Percentiles rank a stretch among this genome's conserved stretches.
Evolutionary conservation across 37 sponge, comb jelly and placozoan genomes (phyloP).

Genomic region (Oscarella lobularis): DNA sequence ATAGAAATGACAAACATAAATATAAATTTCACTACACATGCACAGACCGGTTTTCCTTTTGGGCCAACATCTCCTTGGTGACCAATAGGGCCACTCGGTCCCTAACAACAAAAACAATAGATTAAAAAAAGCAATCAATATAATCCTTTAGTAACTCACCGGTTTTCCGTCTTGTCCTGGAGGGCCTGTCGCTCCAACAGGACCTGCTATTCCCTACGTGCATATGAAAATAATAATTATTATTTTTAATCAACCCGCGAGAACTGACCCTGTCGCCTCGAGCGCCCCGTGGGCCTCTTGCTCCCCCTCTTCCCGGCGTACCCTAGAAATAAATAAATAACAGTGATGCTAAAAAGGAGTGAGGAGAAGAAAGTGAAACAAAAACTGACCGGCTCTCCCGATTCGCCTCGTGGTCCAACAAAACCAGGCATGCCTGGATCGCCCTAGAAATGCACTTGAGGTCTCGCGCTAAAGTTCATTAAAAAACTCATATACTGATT

Average conservation of each 20-base stretch:
- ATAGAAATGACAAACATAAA: not conserved
- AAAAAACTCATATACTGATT: not conserved
- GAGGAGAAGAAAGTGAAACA: no score
- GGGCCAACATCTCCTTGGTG: no score
- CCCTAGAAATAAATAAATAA: no score
- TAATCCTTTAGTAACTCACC: no score
- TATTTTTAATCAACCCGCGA: no score
- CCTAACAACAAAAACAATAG: no score
- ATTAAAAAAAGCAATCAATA: no score
- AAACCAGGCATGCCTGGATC: not conserved
- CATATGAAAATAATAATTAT: not conserved
- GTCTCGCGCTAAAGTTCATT: no score
- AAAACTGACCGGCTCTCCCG: not conserved
- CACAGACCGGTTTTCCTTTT: no score
- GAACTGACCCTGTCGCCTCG: not conserved
- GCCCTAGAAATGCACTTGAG: no score
- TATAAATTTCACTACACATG: not conserved
- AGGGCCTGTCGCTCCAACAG: not conserved
- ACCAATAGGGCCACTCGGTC: no score
- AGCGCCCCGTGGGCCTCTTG: not conserved
- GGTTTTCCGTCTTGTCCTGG: not conserved
- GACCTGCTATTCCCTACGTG: not conserved
- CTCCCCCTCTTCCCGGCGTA: not conserved
- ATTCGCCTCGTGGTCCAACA: not conserved
- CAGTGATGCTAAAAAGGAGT: not conserved